Percentiles rank a stretch among this genome's conserved stretches.
Conservation (phyloP, 2,113 vertebrate genomes). For the Nothocercus nigrocapillus region DNA sequence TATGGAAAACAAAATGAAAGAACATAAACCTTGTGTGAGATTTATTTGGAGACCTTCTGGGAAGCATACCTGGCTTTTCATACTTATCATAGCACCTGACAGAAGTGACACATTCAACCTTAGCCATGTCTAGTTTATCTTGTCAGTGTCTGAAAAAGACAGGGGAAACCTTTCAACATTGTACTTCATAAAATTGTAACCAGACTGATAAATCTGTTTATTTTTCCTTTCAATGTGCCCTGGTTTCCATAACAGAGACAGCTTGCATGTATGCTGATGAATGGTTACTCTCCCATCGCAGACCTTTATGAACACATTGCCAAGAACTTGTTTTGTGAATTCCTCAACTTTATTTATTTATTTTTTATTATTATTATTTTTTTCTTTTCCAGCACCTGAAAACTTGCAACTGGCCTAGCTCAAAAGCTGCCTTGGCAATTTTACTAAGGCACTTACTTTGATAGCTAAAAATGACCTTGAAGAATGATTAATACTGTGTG, state of each 20-base stretch:
- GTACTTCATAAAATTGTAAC: slow-evolving; percentile 65
- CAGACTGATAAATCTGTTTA: slow-evolving; percentile 76
- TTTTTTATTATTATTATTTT: not conserved
- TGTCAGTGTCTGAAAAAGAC: slow-evolving; percentile 66
- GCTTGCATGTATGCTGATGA: slow-evolving; percentile 38
- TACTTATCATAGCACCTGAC: slow-evolving; percentile 40
- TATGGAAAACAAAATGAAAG: slow-evolving; percentile 39
- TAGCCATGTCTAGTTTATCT: slow-evolving; percentile 52
- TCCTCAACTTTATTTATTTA: slow-evolving; percentile 16
- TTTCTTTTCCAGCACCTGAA: slow-evolving; percentile 46
- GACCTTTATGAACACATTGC: slow-evolving; percentile 31
- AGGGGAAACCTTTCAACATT: slow-evolving; percentile 65
- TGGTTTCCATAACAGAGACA: slow-evolving; percentile 67
- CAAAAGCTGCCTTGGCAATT: slow-evolving; percentile 56
- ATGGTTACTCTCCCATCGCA: slow-evolving; percentile 27
- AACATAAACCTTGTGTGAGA: slow-evolving; percentile 14
- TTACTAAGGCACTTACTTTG: slow-evolving; percentile 61
- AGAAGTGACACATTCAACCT: slow-evolving; percentile 32
- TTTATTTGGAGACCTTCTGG: slow-evolving; percentile 18
- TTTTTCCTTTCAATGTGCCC: slow-evolving; percentile 62
- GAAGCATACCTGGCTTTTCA: slow-evolving; percentile 47
- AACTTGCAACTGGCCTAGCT: slow-evolving; percentile 49
- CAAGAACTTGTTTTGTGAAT: slow-evolving; percentile 65
- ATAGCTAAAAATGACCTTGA: slow-evolving; percentile 73
- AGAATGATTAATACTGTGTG: slow-evolving; percentile 76